Percentiles rank a stretch among this genome's conserved stretches.
phyloP scores from a whole-genome alignment of 2,113 vertebrate species.

The Ophiodon elongatus region DNA sequence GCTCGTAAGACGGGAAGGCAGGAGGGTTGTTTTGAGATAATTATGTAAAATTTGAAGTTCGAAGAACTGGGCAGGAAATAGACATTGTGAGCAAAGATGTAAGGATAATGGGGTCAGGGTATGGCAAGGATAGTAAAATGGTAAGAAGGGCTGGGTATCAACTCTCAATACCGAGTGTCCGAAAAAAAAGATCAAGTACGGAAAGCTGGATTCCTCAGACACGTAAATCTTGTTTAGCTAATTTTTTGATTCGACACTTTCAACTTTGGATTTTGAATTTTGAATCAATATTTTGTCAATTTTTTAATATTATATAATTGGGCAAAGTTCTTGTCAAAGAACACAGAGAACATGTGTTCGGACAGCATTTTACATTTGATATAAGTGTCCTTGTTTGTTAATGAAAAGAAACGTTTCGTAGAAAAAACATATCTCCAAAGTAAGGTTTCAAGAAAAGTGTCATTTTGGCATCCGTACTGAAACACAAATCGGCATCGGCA shows the following conservation, averaged over 20 bases:
- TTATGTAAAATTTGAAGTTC: neutral
- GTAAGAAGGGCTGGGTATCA: constrained; percentile 1
- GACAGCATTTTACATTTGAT: neutral
- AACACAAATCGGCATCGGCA: neutral
- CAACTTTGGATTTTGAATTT: neutral
- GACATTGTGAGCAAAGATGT: neutral
- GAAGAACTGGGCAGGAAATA: neutral
- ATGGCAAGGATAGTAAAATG: neutral
- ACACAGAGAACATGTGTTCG: neutral
- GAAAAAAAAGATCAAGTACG: neutral
- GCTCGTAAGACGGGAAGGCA: neutral
- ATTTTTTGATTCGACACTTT: neutral
- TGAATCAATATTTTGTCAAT: neutral
- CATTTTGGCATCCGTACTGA: neutral
- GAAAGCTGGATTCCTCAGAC: neutral
- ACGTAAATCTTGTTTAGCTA: neutral
- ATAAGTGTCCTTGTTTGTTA: neutral
- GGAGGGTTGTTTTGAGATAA: constrained; percentile 16
- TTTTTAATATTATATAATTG: neutral
- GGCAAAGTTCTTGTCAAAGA: neutral
- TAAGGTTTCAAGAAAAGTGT: neutral
- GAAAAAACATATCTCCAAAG: neutral
- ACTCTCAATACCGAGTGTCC: neutral
- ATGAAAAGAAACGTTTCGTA: neutral
- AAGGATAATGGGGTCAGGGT: constrained; percentile 19